Evolutionary conservation across 2,113 vertebrate species (phyloP).

Genomic region (Dipodomys ordii): DNA sequence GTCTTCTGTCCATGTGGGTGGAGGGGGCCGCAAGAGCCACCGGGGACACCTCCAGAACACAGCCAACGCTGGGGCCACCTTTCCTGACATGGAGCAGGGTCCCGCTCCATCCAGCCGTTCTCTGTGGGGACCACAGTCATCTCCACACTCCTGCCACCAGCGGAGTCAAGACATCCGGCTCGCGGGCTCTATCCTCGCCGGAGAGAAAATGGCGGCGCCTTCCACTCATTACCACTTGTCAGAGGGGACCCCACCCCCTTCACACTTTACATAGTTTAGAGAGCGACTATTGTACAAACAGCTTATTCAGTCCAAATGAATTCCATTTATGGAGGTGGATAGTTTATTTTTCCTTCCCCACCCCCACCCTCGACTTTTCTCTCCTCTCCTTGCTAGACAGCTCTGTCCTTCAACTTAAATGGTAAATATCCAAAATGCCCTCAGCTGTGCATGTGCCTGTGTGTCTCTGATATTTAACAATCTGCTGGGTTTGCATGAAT

Average conservation of each 20-base stretch:
- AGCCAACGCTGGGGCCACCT: background rate
- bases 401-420: background rate
- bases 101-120: accelerated
- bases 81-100: accelerated
- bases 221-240: background rate
- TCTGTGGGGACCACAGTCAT: background rate
- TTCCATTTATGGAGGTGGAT: background rate
- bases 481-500: slow-evolving; percentile 14
- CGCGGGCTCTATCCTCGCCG: accelerated
- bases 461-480: background rate
- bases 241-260: background rate
- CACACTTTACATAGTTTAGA: background rate
- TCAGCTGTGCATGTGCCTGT: background rate
- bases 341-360: no score
- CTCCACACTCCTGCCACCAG: background rate
- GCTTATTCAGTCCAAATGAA: background rate
- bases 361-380: no score
- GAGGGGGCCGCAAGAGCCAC: background rate
- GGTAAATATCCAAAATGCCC: background rate
- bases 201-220: accelerated
- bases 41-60: background rate
- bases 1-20: background rate
- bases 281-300: background rate
- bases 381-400: background rate
- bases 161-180: background rate